Conservation (phyloP, 2,888 invertebrate species). For the Oscheius sp. region DNA sequence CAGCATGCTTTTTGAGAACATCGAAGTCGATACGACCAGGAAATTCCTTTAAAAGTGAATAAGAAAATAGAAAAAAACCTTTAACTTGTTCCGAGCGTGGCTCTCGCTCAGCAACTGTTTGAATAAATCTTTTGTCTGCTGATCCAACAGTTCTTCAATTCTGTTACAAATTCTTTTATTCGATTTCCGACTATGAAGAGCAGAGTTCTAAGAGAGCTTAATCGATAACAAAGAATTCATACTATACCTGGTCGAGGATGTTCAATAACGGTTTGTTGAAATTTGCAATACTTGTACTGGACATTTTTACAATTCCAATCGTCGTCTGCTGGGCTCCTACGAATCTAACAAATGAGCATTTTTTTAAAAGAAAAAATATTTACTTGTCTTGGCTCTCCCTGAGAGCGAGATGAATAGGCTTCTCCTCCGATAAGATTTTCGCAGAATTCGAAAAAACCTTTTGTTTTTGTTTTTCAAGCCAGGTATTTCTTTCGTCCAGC, state of each 20-base stretch:
- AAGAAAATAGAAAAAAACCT: conserved; percentile 26
- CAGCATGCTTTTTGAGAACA: conserved; percentile 26
- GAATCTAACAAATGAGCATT: not conserved
- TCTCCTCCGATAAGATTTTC: no score
- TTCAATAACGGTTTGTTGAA: conserved; percentile 71
- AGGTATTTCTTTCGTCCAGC: conserved; percentile 47
- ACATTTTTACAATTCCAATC: conserved; percentile 65
- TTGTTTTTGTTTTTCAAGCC: not conserved
- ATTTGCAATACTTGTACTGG: conserved; percentile 55
- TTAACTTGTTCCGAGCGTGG: conserved; percentile 47
- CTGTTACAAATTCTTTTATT: conserved; percentile 53
- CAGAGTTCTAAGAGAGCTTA: no score
- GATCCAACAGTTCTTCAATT: conserved; percentile 62
- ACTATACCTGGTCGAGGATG: conserved; percentile 66
- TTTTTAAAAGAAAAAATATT: not conserved
- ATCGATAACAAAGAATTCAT: no score
- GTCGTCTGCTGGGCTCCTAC: not conserved
- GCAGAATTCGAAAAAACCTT: not conserved
- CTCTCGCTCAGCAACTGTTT: conserved; percentile 53
- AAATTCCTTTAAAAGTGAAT: conserved; percentile 33
- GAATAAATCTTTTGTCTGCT: conserved; percentile 52
- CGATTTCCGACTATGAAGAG: conserved; percentile 48
- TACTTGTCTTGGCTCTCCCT: conserved; percentile 10
- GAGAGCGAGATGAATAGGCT: not conserved
- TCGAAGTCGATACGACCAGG: conserved; percentile 45